phyloP scores from a whole-genome alignment of 1,140 invertebrate genomes.

The Holotrichia oblita region DNA sequence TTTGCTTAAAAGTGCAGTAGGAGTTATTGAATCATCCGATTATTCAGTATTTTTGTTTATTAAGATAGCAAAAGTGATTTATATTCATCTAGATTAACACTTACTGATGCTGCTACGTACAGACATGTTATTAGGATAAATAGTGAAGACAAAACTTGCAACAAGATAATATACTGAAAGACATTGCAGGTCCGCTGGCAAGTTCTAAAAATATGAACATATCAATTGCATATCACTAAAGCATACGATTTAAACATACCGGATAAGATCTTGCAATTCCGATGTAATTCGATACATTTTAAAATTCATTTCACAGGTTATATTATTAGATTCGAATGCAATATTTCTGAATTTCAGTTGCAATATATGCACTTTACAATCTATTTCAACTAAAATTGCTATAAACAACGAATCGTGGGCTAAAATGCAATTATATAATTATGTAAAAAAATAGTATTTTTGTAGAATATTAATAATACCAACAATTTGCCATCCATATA shows the following conservation, averaged over 20 bases:
- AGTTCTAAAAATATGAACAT: neutral
- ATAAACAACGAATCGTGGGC: neutral
- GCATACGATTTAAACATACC: neutral
- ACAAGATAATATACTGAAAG: neutral
- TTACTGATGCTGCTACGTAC: neutral
- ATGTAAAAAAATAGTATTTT: neutral
- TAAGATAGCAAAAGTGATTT: too few species aligned
- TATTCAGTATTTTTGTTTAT: too few species aligned
- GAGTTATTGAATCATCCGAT: too few species aligned
- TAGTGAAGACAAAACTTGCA: neutral
- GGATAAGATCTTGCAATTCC: neutral
- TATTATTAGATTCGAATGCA: neutral
- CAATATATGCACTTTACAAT: neutral
- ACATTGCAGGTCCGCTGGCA: neutral
- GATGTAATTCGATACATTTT: neutral
- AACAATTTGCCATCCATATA: constrained; percentile 1
- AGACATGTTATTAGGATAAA: neutral
- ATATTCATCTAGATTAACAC: neutral
- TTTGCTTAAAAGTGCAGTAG: too few species aligned
- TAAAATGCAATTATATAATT: neutral
- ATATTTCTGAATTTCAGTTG: neutral
- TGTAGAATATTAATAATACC: neutral
- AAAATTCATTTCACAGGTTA: neutral
- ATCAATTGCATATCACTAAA: neutral
- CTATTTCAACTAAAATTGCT: neutral